These are phyloP conservation scores for Sinella curviseta DNA, from an alignment of 1,140 invertebrate genomes.

Conservation along the genomic window DNA sequence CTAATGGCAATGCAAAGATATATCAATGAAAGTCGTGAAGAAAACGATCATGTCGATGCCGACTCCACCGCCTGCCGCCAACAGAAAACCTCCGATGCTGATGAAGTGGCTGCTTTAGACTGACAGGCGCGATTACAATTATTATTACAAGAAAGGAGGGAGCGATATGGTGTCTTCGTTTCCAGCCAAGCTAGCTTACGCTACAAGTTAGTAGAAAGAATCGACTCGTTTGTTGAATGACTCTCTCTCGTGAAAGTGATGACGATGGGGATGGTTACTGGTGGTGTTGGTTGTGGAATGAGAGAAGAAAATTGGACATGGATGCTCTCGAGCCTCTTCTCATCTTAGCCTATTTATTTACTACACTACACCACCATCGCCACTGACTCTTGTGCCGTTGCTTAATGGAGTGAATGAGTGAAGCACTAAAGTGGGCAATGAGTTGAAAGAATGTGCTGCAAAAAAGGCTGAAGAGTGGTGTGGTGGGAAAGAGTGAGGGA, in stretches of 20 bases:
- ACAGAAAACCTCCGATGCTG: background rate
- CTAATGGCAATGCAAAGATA: too few relatives aligned
- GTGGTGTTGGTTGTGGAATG: background rate
- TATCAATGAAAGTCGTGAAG: background rate
- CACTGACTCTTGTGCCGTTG: background rate
- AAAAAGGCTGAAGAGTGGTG: too few relatives aligned
- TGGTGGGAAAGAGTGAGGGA: too few relatives aligned
- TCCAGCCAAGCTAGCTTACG: too few relatives aligned
- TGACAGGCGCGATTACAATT: background rate
- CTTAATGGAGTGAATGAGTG: constrained; percentile 9
- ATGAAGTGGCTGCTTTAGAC: background rate
- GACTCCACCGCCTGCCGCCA: background rate
- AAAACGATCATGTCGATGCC: background rate
- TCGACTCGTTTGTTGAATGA: too few relatives aligned
- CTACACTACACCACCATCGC: too few relatives aligned
- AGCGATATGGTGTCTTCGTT: background rate
- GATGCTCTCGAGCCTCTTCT: background rate
- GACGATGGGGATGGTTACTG: too few relatives aligned
- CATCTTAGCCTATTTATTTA: too few relatives aligned
- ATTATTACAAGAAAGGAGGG: background rate
- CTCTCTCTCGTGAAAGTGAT: background rate
- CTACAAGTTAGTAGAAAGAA: too few relatives aligned
- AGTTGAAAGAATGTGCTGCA: constrained; percentile 11
- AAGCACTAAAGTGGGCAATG: background rate
- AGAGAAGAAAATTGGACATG: constrained; percentile 14